Conservation (phyloP, 1,140 invertebrate genomes). For the Drosophila repleta region DNA sequence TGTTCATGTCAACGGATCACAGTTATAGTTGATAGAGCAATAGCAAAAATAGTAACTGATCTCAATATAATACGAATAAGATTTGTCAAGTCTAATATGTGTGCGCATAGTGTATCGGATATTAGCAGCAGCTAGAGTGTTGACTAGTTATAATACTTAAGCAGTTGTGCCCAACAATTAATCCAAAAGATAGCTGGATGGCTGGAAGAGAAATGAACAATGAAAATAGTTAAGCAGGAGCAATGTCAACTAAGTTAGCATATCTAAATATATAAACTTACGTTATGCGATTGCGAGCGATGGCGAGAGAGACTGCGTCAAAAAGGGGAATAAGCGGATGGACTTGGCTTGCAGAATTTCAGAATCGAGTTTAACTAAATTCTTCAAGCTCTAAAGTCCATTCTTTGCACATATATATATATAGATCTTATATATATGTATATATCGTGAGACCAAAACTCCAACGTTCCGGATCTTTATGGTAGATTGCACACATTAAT, state of each 20-base stretch:
- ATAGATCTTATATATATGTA: background rate
- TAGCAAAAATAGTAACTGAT: too few species aligned
- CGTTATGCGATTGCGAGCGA: slow-evolving; percentile 30
- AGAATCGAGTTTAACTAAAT: slow-evolving; percentile 41
- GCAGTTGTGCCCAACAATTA: slow-evolving; percentile 12
- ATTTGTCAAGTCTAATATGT: too few species aligned
- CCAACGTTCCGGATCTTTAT: slow-evolving; percentile 24
- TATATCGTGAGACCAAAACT: slow-evolving; percentile 20
- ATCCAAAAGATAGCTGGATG: slow-evolving; percentile 22
- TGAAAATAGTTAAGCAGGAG: slow-evolving; percentile 21
- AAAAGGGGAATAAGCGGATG: slow-evolving; percentile 4
- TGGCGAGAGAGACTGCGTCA: background rate
- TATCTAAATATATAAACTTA: slow-evolving; percentile 56
- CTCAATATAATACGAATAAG: too few species aligned
- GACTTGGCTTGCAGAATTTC: slow-evolving; percentile 76
- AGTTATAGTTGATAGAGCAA: too few species aligned
- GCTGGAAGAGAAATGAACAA: slow-evolving; percentile 49
- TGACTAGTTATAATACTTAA: slow-evolving; percentile 10
- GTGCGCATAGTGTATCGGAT: too few species aligned
- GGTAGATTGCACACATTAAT: slow-evolving; percentile 83
- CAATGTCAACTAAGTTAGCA: slow-evolving; percentile 13
- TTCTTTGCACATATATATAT: background rate
- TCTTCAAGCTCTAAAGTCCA: slow-evolving; percentile 69
- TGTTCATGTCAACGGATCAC: too few species aligned
- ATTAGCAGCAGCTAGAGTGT: background rate